Conservation (phyloP, 2,888 invertebrate genomes). For the Dysmachus trigonus region DNA sequence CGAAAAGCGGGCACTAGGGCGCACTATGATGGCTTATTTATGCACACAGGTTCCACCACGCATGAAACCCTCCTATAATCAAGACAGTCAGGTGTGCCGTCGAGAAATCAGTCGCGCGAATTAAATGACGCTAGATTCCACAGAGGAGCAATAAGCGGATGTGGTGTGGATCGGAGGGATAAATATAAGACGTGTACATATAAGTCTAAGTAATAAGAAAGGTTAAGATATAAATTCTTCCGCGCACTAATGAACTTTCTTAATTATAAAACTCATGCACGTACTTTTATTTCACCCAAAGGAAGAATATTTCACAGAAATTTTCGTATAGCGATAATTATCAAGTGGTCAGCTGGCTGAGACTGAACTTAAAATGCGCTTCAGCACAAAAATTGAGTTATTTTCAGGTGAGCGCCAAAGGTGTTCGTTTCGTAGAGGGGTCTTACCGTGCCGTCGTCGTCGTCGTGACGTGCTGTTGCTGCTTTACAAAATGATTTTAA, state of each 20-base stretch:
- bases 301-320: slow-evolving; percentile 21
- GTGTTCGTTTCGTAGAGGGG: slow-evolving; percentile 10
- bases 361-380: slow-evolving; percentile 45
- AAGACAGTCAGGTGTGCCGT: neutral
- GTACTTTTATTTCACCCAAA: slow-evolving; percentile 36
- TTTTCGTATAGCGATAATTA: slow-evolving; percentile 38
- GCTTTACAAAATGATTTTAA: slow-evolving; percentile 15
- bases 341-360: slow-evolving; percentile 43
- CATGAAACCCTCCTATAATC: neutral
- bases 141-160: neutral
- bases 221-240: slow-evolving; percentile 27
- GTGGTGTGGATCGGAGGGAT: neutral
- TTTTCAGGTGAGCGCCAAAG: slow-evolving; percentile 43
- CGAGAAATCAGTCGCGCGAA: slow-evolving; percentile 11
- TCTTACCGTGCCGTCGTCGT: neutral
- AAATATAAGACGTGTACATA: no score
- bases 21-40: slow-evolving; percentile 13
- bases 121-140: neutral
- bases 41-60: neutral
- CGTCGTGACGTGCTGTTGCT: no score
- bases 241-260: slow-evolving; percentile 35
- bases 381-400: slow-evolving; percentile 29
- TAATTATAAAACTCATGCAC: slow-evolving; percentile 38
- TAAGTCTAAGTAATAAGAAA: no score
- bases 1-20: neutral